A percentile compares a stretch with the other conserved stretches of the same genome.
These are phyloP conservation scores for Coelopa pilipes DNA, from an alignment of 2,888 invertebrate species.

Conservation along the genomic window DNA sequence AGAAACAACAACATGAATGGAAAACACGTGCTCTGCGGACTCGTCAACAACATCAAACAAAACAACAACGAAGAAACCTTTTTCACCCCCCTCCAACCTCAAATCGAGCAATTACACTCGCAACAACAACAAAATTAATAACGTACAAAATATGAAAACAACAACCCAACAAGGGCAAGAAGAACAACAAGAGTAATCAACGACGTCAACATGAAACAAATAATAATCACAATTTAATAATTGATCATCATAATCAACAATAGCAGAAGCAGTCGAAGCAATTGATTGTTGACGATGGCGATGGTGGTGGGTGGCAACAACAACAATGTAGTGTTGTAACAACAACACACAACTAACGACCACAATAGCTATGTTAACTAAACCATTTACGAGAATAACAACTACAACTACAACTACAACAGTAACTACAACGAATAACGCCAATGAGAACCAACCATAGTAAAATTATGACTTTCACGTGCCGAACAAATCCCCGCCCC, in stretches of 20 bases:
- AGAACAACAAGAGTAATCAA: neutral
- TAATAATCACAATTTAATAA: neutral
- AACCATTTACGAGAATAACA: too few species aligned
- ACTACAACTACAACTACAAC: neutral
- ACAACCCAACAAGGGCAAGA: neutral
- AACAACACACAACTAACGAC: neutral
- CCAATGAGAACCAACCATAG: neutral
- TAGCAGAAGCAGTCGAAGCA: neutral
- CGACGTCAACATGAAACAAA: neutral
- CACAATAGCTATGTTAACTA: too few species aligned
- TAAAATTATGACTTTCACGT: constrained; percentile 21
- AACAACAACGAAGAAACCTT: neutral
- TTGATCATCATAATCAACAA: neutral
- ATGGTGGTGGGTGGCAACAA: neutral
- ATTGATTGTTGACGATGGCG: neutral
- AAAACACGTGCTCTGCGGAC: too few species aligned
- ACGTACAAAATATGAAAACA: neutral
- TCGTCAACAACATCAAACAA: too few species aligned
- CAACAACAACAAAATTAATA: neutral
- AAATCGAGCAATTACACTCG: neutral
- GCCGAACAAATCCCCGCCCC: neutral
- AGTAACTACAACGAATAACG: neutral
- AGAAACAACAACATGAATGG: too few species aligned
- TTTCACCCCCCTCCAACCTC: neutral
- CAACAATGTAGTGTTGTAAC: neutral